Base-by-base conservation (phyloP, 2,113 vertebrate species). In the Pycnonotus jocosus region DNA sequence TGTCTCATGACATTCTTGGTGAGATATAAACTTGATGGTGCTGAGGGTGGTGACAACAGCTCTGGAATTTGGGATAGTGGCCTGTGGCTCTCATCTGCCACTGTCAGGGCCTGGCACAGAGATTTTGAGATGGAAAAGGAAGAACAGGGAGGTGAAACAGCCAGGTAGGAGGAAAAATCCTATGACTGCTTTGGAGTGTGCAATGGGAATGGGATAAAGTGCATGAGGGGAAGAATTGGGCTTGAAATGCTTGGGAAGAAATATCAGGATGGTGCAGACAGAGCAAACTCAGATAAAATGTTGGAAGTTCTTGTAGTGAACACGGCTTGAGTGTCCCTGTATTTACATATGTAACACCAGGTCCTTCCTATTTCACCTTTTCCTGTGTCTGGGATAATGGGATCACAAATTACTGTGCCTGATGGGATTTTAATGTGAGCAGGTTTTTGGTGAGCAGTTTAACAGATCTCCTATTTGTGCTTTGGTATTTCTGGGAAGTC, bases 401-500 rank as follows among this genome's bases (percentile, higher is more conserved):
- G 38, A 54, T 79, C 15, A 40, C 60, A 53, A 48, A 45, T 72
- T 77, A 76, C 85, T 61, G 15, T 48, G 28, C 42, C n/a, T 77
- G 8, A 51, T 51, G 33, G 38, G 38, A 72, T 64, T 77, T 84
- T 94, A 53, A 62, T 73, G 15, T 50, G 91, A 74, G 73, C 35
- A 80, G 70, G 30, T 10, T 65, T 56, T 40, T 30, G 4, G 8
- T 74, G 42, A 74, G 45, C 48, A 40, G 42, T 58, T 94, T 77
- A 93, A 81, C 50, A 83, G 33, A 57, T 66, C 18, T 84, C 40
- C 30, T 62, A 3, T 66, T 89, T 79, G 79, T 93, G 47, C 50
- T 51, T 80, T 11, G 22, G 17, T 77, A 65, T 93, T 95, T 96
- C 85, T 84, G 78, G 42, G 70, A 94, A 80, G 69, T 77, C 72